Base-by-base conservation (phyloP, 2,888 invertebrate species). In the Clitarchus hookeri region DNA sequence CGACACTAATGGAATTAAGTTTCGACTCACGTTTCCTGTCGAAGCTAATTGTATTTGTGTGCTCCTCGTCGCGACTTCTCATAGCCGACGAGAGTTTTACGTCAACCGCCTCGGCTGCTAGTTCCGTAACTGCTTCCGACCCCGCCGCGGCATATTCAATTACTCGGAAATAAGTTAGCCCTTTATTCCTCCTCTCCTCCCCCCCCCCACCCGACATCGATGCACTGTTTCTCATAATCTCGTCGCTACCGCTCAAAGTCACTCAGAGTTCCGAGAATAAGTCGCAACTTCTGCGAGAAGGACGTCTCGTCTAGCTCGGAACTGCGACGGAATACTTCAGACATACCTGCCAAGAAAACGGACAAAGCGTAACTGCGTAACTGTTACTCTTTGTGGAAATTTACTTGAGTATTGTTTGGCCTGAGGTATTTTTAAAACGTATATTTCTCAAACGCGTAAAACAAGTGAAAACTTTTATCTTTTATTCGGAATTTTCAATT, bases 11-110 rank as follows among this genome's bases (percentile, higher is more conserved):
- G 65, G 65, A 65, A 65, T 65, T 65, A 65, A 65, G 65, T 65
- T n/a, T 65, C 65, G 65, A 65, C 65, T 65, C 65, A 23, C 65
- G 65, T 65, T 65, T 65, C 65, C 65, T 65, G 65, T 65, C 65
- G 23, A 65, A 65, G 65, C 65, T 65, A 65, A 65, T 65, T 65
- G 65, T 65, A n/a, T 65, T 65, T 65, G 12, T 65, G 65, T 23
- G 65, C n/a, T 19, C 19, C 53, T 53, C 23, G 65, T 8, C 23
- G 65, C 65, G 65, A n/a, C 65, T 16, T n/a, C 65, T n/a, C 65
- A 48, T 48, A 48, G 65, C 65, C 65, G 65, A n/a, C 23, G 48
- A 48, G 48, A 48, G 65, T n/a, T 65, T 65, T 65, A 65, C 65
- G n/a, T 23, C 65, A 65, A 65, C 65, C 65, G 65, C 11, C 48